Evolutionary conservation across 2,888 invertebrate genomes (phyloP).

Genomic region (Autographa pulchrina): DNA sequence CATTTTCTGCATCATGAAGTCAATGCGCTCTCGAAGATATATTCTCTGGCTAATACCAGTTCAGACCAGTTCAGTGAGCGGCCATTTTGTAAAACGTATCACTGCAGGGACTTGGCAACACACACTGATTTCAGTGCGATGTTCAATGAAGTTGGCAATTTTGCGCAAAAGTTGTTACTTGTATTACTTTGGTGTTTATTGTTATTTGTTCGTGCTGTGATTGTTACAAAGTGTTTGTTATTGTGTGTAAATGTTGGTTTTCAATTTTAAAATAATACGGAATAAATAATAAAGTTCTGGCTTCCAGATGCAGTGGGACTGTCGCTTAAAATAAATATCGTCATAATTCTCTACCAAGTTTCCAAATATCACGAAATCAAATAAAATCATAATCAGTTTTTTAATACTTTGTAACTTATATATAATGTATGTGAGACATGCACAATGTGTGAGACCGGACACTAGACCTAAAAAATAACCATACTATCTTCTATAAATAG

Average conservation of each 20-base stretch:
- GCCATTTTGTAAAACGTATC: conserved; percentile 5
- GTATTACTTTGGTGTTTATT: not conserved
- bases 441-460: too few relatives aligned
- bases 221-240: not conserved
- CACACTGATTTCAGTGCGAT: not conserved
- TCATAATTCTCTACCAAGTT: too few relatives aligned
- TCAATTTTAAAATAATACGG: not conserved
- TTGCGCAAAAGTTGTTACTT: not conserved
- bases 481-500: too few relatives aligned
- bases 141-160: not conserved
- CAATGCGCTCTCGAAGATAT: not conserved
- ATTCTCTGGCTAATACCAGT: not conserved
- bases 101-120: not conserved
- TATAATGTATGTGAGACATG: too few relatives aligned
- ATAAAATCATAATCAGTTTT: too few relatives aligned
- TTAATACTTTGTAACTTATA: too few relatives aligned
- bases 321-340: too few relatives aligned
- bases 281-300: too few relatives aligned
- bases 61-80: not conserved
- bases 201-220: not conserved
- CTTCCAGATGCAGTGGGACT: too few relatives aligned
- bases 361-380: too few relatives aligned
- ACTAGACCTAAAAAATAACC: too few relatives aligned
- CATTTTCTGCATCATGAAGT: conserved; percentile 5
- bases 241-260: not conserved